These are phyloP conservation scores for Caerostris darwini DNA, from an alignment of 1,140 invertebrate species.

Conservation along the genomic window DNA sequence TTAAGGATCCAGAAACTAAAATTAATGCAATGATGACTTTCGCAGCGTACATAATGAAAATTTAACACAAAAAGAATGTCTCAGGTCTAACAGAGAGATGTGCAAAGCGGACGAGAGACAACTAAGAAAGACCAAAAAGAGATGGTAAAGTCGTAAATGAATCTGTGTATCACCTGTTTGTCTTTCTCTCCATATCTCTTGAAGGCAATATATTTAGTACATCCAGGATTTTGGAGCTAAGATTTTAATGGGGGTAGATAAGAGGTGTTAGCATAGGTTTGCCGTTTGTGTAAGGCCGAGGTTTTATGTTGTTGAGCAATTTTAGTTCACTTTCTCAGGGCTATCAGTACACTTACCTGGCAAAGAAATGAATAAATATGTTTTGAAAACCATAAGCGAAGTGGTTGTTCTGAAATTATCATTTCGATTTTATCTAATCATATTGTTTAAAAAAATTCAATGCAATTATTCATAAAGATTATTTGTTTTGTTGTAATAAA, in stretches of 20 bases:
- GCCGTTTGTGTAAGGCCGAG: background rate
- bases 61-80: background rate
- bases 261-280: background rate
- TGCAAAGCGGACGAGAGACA: background rate
- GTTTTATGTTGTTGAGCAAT: conserved; percentile 19
- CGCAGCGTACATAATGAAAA: background rate
- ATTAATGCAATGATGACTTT: background rate
- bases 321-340: background rate
- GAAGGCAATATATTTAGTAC: conserved; percentile 20
- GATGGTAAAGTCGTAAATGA: background rate
- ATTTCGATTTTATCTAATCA: background rate
- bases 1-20: background rate
- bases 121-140: background rate
- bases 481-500: too few relatives aligned
- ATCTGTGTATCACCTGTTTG: background rate
- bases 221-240: background rate
- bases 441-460: background rate
- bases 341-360: background rate
- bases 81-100: background rate
- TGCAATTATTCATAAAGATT: too few relatives aligned
- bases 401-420: background rate
- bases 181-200: background rate
- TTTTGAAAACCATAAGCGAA: background rate
- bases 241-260: conserved; percentile 1
- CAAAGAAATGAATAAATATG: background rate